phyloP scores from a whole-genome alignment of 2,888 invertebrate species.

The Oasisia sp. region DNA sequence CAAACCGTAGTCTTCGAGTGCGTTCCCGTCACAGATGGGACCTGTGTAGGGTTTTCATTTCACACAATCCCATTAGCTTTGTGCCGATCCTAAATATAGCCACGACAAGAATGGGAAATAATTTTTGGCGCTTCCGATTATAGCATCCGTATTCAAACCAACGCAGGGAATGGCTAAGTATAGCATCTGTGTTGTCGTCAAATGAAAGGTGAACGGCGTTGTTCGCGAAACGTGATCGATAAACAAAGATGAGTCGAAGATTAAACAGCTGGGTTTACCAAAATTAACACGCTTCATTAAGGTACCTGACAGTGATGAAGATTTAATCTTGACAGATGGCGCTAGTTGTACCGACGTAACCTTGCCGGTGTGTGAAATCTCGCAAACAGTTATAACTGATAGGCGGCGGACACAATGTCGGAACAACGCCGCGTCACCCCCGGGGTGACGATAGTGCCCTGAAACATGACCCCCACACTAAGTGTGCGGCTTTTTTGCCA shows the following conservation, averaged over 20 bases:
- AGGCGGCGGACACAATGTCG: background rate
- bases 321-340: constrained; percentile 17
- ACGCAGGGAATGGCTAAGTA: background rate
- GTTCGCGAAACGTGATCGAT: background rate
- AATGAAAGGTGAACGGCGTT: background rate
- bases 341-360: background rate
- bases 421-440: background rate
- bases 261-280: constrained; percentile 7
- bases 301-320: background rate
- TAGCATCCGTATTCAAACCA: background rate
- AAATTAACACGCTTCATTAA: background rate
- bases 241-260: background rate
- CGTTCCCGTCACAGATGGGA: background rate
- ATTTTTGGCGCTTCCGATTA: background rate
- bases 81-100: constrained; percentile 7
- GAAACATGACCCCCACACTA: background rate
- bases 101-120: background rate
- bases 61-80: constrained; percentile 9
- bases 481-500: background rate
- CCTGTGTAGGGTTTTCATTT: background rate
- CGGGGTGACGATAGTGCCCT: background rate
- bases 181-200: background rate
- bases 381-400: background rate
- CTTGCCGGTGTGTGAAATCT: background rate
- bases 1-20: background rate